phyloP scores from a whole-genome alignment of 2,888 invertebrate genomes.

The Shargacucullia verbasci region DNA sequence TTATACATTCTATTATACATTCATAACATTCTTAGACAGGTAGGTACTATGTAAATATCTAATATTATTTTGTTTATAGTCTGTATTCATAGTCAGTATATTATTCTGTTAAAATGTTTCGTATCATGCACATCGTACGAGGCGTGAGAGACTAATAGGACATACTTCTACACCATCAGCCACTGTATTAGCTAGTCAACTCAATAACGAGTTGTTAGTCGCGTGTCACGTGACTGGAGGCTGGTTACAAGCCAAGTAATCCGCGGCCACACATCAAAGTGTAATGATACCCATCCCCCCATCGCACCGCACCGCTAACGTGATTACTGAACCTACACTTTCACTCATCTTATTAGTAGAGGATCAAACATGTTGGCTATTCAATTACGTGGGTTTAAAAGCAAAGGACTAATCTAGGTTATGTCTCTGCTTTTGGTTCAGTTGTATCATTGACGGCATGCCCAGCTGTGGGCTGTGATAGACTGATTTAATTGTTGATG shows the following conservation, averaged over 20 bases:
- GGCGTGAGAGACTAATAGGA: too few relatives aligned
- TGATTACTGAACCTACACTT: constrained; percentile 34
- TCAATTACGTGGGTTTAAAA: constrained; percentile 37
- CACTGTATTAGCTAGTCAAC: background rate
- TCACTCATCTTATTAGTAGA: constrained; percentile 37
- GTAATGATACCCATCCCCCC: constrained; percentile 5
- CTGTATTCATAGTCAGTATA: too few relatives aligned
- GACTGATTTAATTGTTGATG: too few relatives aligned
- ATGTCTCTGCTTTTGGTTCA: constrained; percentile 5
- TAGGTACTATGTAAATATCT: too few relatives aligned
- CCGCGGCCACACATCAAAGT: constrained; percentile 36
- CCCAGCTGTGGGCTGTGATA: too few relatives aligned
- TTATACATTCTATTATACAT: too few relatives aligned
- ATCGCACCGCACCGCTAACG: constrained; percentile 9
- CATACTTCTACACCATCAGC: too few relatives aligned
- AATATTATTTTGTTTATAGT: too few relatives aligned
- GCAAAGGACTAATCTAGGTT: constrained; percentile 25
- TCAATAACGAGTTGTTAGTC: constrained; percentile 17
- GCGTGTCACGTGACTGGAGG: constrained; percentile 13
- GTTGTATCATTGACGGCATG: background rate
- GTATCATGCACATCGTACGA: too few relatives aligned
- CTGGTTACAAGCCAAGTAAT: constrained; percentile 10
- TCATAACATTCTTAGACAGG: too few relatives aligned
- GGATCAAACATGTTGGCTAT: constrained; percentile 46
- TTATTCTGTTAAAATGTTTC: too few relatives aligned